Percentiles rank a stretch among this genome's conserved stretches.
phyloP scores from a whole-genome alignment of 2,888 invertebrate species.

The Megamerina dolium region DNA sequence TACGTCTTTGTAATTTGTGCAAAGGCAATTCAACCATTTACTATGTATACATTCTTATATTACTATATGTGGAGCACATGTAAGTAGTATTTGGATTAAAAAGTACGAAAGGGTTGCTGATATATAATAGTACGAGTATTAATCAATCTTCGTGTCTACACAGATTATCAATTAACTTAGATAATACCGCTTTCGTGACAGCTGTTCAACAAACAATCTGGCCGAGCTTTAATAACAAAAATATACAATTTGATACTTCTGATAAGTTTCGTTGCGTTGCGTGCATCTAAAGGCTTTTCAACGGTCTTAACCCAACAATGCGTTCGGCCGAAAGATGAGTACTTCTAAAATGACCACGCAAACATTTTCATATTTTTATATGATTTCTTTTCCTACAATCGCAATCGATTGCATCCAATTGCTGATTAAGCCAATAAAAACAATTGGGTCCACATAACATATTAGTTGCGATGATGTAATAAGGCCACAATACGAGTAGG shows the following conservation, averaged over 20 bases:
- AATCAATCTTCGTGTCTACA: conserved; percentile 31
- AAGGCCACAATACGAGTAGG: conserved; percentile 23
- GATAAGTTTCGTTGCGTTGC: not conserved
- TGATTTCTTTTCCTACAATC: not conserved
- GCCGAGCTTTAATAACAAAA: too few species aligned
- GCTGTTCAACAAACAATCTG: not conserved
- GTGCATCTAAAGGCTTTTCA: not conserved
- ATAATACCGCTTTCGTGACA: not conserved
- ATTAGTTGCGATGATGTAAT: conserved; percentile 25
- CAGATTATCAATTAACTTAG: conserved; percentile 16
- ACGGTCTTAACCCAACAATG: not conserved
- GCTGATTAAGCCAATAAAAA: conserved; percentile 24
- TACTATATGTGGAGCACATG: too few species aligned
- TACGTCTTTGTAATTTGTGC: too few species aligned
- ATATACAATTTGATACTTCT: too few species aligned
- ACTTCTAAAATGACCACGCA: conserved; percentile 21
- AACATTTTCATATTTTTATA: conserved; percentile 6
- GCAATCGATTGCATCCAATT: not conserved
- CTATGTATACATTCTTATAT: too few species aligned
- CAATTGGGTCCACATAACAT: conserved; percentile 20
- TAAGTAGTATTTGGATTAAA: too few species aligned
- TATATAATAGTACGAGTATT: too few species aligned
- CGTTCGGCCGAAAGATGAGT: conserved; percentile 5
- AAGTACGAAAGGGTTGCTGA: too few species aligned
- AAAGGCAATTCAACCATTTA: too few species aligned